Conservation (phyloP, 2,797 vertebrate species). For the Sebastes itinus region DNA sequence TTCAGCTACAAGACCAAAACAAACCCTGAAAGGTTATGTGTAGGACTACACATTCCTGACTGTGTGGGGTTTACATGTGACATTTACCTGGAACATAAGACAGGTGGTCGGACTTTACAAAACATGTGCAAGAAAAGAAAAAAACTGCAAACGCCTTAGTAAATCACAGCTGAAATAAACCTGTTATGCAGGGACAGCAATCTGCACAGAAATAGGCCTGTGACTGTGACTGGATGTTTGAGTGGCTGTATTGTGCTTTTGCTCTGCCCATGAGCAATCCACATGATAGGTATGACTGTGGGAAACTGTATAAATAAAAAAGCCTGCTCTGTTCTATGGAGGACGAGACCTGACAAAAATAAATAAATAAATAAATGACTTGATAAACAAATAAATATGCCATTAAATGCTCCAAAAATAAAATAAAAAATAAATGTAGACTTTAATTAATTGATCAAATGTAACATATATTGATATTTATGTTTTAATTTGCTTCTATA, state of each 20-base stretch:
- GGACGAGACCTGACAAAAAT: too few relatives aligned
- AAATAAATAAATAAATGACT: too few relatives aligned
- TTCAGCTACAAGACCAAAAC: constrained; percentile 17
- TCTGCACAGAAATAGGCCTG: not conserved
- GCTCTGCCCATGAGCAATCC: not conserved
- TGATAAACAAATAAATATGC: too few relatives aligned
- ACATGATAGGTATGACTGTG: not conserved
- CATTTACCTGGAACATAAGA: constrained; percentile 12
- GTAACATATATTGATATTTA: too few relatives aligned
- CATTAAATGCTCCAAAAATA: too few relatives aligned
- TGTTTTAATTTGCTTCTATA: too few relatives aligned
- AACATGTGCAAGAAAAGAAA: not conserved
- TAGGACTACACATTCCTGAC: constrained; percentile 8
- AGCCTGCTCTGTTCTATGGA: not conserved
- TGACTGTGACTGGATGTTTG: not conserved
- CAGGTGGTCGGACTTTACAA: not conserved
- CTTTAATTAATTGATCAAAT: too few relatives aligned
- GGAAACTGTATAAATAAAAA: not conserved
- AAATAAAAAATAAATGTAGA: too few relatives aligned
- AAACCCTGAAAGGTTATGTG: constrained; percentile 38
- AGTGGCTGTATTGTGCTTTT: not conserved
- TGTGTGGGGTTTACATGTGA: constrained; percentile 11
- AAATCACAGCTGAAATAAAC: not conserved
- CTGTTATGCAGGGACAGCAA: not conserved
- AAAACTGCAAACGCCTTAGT: not conserved